Evolutionary conservation across 2,113 vertebrate species (phyloP), one percentile per base, ranked within the genome.

Genomic region (Macrotis lagotis): DNA sequence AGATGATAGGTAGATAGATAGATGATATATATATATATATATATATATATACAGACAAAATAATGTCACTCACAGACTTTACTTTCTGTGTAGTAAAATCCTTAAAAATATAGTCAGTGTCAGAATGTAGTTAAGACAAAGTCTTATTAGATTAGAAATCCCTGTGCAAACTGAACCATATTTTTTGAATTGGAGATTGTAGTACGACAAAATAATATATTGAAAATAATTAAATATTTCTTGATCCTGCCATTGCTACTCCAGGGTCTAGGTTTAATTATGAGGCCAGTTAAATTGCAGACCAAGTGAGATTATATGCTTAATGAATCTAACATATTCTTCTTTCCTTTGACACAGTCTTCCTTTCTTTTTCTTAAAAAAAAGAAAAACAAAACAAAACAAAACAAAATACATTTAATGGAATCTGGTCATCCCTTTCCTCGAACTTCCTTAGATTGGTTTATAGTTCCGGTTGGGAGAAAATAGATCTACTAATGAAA

Each of bases 301-400:
- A 25, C 8, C 94, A 96, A 37, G 12, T 66, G 95, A 94, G 95
- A 96, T 93, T 94, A 93, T 10, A 55, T 66, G 50, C 31, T 93
- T 97, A 97, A 96, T 96, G 95, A 96, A 93, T 96, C 95, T 88
- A 90, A 66, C 12, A 66, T 9, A 26, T 55, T 55, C 25, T 53
- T 53, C 24, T 53, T 53, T 53, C 52, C 52, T 25, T 4, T 53
- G 52, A 7, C 89, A 91, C 47, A 49, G 83, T 92, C 91, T 95
- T 92, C 50, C 52, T 66, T 66, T 66, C 31, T 16, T 74, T 91
- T 92, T 90, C 95, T 94, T 90, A 90, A 55, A 95, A 92, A 94
- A 96, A 92, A 59, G 55, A 48, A 25, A 90, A 3, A 52, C 8
- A 53, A n/a, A n/a, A n/a, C n/a, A n/a, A n/a, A n/a, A n/a, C n/a